Percentiles rank a stretch among this genome's conserved stretches.
These are phyloP conservation scores for Pseudomugil tenellus DNA, from an alignment of 2,797 vertebrate genomes.

Conservation along the genomic window DNA sequence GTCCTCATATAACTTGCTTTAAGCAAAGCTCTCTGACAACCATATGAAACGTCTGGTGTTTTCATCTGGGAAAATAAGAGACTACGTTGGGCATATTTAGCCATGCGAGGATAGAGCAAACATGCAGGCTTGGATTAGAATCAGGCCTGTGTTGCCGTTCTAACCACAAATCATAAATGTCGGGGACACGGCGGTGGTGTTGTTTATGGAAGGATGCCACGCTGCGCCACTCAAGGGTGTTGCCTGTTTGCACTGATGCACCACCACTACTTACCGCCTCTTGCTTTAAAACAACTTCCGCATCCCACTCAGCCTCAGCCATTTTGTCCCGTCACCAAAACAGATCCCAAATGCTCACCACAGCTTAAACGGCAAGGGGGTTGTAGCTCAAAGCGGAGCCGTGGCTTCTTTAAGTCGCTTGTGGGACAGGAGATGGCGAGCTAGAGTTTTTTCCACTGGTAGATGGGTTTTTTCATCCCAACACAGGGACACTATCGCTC, in stretches of 20 bases:
- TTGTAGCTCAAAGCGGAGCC: slow-evolving; percentile 43
- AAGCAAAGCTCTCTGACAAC: slow-evolving; percentile 60
- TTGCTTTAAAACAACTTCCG: slow-evolving; percentile 75
- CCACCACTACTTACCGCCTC: slow-evolving; percentile 72
- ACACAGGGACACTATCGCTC: slow-evolving; percentile 81
- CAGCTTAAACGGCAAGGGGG: slow-evolving; percentile 46
- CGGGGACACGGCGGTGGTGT: slow-evolving; percentile 73
- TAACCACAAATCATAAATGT: slow-evolving; percentile 80
- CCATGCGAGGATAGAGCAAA: slow-evolving; percentile 74
- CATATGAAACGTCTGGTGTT: slow-evolving; percentile 65
- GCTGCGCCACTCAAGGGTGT: slow-evolving; percentile 80
- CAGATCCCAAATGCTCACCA: slow-evolving; percentile 59
- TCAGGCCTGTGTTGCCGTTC: slow-evolving; percentile 69
- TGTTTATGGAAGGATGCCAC: slow-evolving; percentile 79
- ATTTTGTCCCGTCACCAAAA: slow-evolving; percentile 68
- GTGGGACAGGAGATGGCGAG: slow-evolving; percentile 61
- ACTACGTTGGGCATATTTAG: slow-evolving; percentile 71
- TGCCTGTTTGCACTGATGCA: slow-evolving; percentile 80
- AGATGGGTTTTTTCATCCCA: slow-evolving; percentile 73
- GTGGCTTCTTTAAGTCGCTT: slow-evolving; percentile 52
- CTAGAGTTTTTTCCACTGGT: slow-evolving; percentile 58
- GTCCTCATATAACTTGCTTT: slow-evolving; percentile 68
- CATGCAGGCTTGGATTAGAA: slow-evolving; percentile 71
- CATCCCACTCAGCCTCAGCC: slow-evolving; percentile 61
- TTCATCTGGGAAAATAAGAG: slow-evolving; percentile 78